These are phyloP conservation scores for Papilio xuthus DNA, from an alignment of 1,140 invertebrate species.

Conservation along the genomic window DNA sequence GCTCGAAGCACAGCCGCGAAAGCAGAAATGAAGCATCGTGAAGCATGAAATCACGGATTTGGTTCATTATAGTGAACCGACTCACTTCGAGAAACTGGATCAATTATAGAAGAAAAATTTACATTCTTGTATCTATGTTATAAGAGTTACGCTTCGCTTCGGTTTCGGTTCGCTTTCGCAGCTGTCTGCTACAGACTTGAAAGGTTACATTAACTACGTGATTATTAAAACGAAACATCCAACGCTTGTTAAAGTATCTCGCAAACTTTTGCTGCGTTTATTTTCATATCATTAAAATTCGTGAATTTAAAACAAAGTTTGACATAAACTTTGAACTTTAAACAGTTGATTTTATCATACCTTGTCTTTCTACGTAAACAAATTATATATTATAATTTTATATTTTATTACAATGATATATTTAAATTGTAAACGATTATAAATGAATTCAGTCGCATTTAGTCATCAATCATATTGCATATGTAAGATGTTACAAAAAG, in stretches of 20 bases:
- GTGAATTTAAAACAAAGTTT: background rate
- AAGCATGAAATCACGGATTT: no score
- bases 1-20: no score
- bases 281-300: constrained; percentile 27
- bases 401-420: background rate
- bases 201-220: background rate
- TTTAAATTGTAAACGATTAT: background rate
- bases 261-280: constrained; percentile 4
- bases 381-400: background rate
- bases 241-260: background rate
- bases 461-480: no score
- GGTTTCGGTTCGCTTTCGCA: background rate
- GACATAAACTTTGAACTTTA: background rate
- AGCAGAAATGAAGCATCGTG: no score
- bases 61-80: no score
- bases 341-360: background rate
- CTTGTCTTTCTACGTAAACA: background rate
- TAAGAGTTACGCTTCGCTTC: background rate
- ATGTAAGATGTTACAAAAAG: no score
- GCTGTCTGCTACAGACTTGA: background rate
- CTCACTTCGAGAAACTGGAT: no score
- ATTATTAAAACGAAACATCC: constrained; percentile 11
- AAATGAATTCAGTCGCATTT: no score
- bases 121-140: no score
- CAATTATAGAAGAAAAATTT: no score